A percentile compares a stretch with the other conserved stretches of the same genome.
These are phyloP conservation scores for Hexactinellida sp. DNA, from an alignment of 37 sponge, comb jelly and placozoan species.

Conservation along the genomic window DNA sequence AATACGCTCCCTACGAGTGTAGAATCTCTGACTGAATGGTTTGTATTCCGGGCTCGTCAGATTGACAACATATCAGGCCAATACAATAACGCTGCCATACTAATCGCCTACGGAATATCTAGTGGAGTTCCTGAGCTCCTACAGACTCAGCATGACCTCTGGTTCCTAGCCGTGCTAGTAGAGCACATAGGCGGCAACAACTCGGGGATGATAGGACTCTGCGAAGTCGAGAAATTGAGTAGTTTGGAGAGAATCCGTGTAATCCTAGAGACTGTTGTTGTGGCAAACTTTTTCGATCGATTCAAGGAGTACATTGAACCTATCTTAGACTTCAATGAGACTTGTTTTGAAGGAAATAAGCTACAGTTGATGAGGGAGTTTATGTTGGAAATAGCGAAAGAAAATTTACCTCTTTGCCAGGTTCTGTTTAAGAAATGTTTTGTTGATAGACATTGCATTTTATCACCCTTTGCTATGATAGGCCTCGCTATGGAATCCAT, in stretches of 20 bases:
- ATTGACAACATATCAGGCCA: background rate
- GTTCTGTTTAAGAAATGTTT: background rate
- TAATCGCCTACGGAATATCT: background rate
- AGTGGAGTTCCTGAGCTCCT: background rate
- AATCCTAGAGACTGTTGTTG: background rate
- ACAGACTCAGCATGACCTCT: background rate
- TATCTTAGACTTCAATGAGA: background rate
- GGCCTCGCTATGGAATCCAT: background rate
- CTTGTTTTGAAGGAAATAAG: background rate
- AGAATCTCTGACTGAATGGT: background rate
- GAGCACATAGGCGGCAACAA: background rate
- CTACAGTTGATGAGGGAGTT: background rate
- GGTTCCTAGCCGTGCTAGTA: background rate
- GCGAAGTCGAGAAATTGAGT: background rate
- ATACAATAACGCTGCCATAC: background rate
- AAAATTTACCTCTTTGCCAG: background rate
- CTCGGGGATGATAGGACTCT: background rate
- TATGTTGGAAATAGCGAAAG: background rate
- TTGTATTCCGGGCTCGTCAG: background rate
- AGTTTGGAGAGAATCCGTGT: background rate
- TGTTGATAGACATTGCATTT: background rate
- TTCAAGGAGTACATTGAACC: background rate
- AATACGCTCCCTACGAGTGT: background rate
- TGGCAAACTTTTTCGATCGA: background rate
- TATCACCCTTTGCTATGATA: background rate